Conservation (phyloP, 2,113 vertebrate genomes). For the Cyrtonyx montezumae region DNA sequence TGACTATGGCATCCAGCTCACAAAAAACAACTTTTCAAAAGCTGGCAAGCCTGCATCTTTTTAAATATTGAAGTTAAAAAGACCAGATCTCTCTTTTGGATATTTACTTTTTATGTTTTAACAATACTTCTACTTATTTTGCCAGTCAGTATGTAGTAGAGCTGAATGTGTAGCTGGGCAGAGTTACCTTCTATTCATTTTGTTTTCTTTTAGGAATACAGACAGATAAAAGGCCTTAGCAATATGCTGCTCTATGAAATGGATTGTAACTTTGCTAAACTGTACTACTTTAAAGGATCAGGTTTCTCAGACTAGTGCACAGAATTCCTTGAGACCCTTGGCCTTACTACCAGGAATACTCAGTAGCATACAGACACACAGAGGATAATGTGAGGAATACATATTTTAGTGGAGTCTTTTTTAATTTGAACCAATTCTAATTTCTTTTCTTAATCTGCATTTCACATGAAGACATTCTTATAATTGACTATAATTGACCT, state of each 20-base stretch:
- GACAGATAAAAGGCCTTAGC: not conserved
- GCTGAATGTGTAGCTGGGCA: constrained; percentile 21
- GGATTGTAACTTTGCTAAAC: not conserved
- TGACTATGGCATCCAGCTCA: not conserved
- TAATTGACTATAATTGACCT: not conserved
- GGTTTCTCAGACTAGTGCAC: not conserved
- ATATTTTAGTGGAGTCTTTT: not conserved
- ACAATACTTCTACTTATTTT: not conserved
- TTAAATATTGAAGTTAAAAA: not conserved
- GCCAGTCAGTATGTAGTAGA: not conserved
- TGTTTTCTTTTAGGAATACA: constrained; percentile 24
- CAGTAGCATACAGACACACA: not conserved
- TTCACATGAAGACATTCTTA: not conserved
- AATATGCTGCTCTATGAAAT: not conserved
- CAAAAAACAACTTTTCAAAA: not conserved
- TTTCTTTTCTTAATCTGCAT: not conserved
- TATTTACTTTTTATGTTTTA: not conserved
- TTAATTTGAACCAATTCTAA: not conserved
- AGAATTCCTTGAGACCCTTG: not conserved
- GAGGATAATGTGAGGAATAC: not conserved
- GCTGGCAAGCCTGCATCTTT: not conserved
- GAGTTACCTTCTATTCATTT: not conserved
- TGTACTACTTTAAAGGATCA: not conserved
- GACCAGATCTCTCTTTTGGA: not conserved
- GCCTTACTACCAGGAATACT: not conserved